phyloP scores from a whole-genome alignment of 2,113 vertebrate genomes.

The Gracilinanus agilis region DNA sequence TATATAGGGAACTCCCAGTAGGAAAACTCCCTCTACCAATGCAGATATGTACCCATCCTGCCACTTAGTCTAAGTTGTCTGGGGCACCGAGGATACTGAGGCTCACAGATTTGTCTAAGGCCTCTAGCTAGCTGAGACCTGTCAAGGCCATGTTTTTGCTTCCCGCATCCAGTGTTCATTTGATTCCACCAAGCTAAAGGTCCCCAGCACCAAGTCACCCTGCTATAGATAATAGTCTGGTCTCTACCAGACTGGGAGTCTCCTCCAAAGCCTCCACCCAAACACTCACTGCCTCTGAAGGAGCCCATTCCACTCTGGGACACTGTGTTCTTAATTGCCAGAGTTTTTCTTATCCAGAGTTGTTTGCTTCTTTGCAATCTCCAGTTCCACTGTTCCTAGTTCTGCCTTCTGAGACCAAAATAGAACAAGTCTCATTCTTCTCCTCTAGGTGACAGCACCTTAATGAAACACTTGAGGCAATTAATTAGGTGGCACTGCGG shows the following conservation, averaged over 20 bases:
- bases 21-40: not conserved
- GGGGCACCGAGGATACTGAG: not conserved
- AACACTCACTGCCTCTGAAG: not conserved
- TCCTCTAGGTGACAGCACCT: not conserved
- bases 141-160: not conserved
- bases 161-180: not conserved
- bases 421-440: not conserved
- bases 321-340: not conserved
- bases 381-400: not conserved
- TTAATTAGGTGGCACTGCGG: not conserved
- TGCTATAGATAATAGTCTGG: not conserved
- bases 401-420: slow-evolving; percentile 15
- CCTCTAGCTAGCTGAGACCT: not conserved
- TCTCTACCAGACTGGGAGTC: not conserved
- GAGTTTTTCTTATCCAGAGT: not conserved
- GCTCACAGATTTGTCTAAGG: too few relatives aligned
- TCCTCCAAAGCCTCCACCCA: not conserved
- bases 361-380: not conserved
- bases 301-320: not conserved
- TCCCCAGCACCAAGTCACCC: not conserved
- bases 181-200: not conserved
- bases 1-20: not conserved
- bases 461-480: not conserved
- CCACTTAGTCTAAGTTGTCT: not conserved
- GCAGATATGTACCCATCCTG: not conserved